phyloP scores from a whole-genome alignment of 2,113 vertebrate species.

The Talpa occidentalis region DNA sequence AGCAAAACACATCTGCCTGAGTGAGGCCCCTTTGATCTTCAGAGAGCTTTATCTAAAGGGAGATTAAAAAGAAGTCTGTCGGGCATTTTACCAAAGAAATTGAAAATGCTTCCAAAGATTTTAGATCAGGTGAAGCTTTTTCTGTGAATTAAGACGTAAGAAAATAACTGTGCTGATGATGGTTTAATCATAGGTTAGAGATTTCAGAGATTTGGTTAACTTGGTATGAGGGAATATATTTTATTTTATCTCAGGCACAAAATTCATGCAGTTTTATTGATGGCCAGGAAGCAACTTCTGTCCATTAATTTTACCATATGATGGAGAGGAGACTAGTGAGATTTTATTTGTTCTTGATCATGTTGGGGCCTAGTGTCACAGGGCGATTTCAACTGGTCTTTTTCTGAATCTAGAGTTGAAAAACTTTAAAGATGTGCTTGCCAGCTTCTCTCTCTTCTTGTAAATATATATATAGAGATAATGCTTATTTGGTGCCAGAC shows the following conservation, averaged over 20 bases:
- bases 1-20: slow-evolving; percentile 82
- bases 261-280: not conserved
- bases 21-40: slow-evolving; percentile 84
- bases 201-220: not conserved
- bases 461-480: not conserved
- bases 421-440: not conserved
- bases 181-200: not conserved
- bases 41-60: slow-evolving; percentile 81
- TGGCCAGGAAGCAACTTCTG: not conserved
- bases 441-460: not conserved
- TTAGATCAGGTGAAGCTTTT: slow-evolving; percentile 58
- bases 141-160: slow-evolving; percentile 54
- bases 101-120: slow-evolving; percentile 70
- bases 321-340: not conserved
- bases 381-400: not conserved
- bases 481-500: not conserved
- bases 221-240: not conserved
- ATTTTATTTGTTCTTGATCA: not conserved
- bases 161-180: slow-evolving; percentile 29
- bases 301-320: not conserved
- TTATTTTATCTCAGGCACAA: not conserved
- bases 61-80: slow-evolving; percentile 82
- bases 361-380: not conserved
- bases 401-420: not conserved
- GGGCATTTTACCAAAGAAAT: slow-evolving; percentile 77